Evolutionary conservation across 2,888 invertebrate genomes (phyloP), one percentile per base, ranked within the genome.

Genomic region (Erannis defoliaria): DNA sequence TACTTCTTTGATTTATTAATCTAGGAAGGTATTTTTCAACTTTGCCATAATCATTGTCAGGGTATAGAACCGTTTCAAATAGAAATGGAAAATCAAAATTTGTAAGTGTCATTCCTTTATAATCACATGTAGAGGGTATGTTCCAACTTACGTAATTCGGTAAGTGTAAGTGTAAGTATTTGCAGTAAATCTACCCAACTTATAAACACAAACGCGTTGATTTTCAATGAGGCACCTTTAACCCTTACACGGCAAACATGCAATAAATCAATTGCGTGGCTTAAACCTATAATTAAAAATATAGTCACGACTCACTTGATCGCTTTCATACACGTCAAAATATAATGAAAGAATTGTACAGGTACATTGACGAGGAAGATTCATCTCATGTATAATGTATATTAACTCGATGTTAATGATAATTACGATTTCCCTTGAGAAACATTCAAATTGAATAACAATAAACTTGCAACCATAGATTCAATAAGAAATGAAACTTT

Each of bases 291-390:
- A 58, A 58, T 63, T 63, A 62, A 58, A 55, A 58, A 16, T 54
- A 29, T 46, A 40, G 55, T 55, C 55, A 62, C 55, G 64, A 60
- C 33, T 63, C 55, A 60, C 60, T 61, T 60, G 46, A 66, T 48
- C 45, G 48, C 63, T 59, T 57, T 62, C 50, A 61, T 55, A 51
- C 53, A 56, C 55, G 60, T 70, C 65, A 59, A 66, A 66, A 64
- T 55, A 59, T 62, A 67, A 66, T 66, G 59, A 60, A 70, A 67
- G 55, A 66, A 56, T 48, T 57, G 57, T 61, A 40, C 46, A 57
- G 55, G 57, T 61, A 40, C 46, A 57, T 33, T 51, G 50, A 56
- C 43, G 51, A 43, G 50, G 62, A 66, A 54, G 61, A 67, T 59
- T 57, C 61, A 59, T 62, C 53, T 38, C 1, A 48, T 26, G 16